phyloP scores from a whole-genome alignment of 92 coral and sea anemone species.

The Siderastrea radians region DNA sequence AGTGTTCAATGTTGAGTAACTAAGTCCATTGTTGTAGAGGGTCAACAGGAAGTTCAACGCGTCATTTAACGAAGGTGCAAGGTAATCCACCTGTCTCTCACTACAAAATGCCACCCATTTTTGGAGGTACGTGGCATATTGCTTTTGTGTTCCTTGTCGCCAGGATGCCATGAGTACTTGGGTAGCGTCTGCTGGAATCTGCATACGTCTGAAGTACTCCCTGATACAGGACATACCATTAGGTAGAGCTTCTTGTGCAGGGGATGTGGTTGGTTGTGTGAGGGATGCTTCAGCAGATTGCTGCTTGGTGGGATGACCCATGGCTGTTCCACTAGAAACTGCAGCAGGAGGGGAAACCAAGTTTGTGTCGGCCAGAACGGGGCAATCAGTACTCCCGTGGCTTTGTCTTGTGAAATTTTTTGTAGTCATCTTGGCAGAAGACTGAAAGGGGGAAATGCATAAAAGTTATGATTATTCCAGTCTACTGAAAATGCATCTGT shows the following conservation, averaged over 20 bases:
- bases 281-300: constrained; percentile 19
- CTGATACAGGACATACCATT: constrained; percentile 65
- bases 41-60: not conserved
- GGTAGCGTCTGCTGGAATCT: constrained; percentile 49
- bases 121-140: constrained; percentile 11
- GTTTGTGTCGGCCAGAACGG: constrained; percentile 50
- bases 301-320: too few species aligned
- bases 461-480: constrained; percentile 24
- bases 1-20: too few species aligned
- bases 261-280: constrained; percentile 1
- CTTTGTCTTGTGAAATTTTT: constrained; percentile 33
- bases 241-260: too few species aligned
- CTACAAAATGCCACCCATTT: constrained; percentile 24
- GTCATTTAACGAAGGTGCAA: constrained; percentile 6
- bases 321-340: too few species aligned
- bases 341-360: constrained; percentile 50
- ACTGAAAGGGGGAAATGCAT: constrained; percentile 54
- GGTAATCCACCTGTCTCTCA: too few species aligned
- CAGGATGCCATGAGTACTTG: constrained; percentile 53
- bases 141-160: constrained; percentile 37
- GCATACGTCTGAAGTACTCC: constrained; percentile 40
- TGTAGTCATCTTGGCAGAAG: not conserved
- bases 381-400: constrained; percentile 16
- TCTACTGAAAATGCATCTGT: constrained; percentile 58
- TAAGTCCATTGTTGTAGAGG: constrained; percentile 1